Evolutionary conservation across 2,888 invertebrate species (phyloP).

Genomic region (Ophion ventricosus): DNA sequence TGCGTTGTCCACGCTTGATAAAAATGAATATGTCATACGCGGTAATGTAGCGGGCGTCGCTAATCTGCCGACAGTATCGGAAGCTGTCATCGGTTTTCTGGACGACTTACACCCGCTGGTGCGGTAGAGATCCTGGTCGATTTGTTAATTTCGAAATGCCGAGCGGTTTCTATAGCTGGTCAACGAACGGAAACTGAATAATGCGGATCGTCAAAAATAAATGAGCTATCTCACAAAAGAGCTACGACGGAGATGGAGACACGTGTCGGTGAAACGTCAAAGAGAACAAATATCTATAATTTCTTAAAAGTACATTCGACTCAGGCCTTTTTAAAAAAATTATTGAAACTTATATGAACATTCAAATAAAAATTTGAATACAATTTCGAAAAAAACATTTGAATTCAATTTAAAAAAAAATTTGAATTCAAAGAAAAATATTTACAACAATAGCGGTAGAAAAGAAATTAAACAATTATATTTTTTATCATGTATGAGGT

Average conservation of each 20-base stretch:
- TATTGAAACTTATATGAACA: neutral
- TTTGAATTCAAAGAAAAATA: too few species aligned
- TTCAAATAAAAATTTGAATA: neutral
- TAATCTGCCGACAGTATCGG: conserved; percentile 40
- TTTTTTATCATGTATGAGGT: too few species aligned
- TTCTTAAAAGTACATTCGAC: neutral
- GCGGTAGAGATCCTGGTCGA: conserved; percentile 9
- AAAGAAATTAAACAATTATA: too few species aligned
- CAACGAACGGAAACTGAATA: conserved; percentile 28
- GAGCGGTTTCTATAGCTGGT: conserved; percentile 34
- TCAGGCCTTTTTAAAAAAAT: neutral
- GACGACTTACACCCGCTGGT: neutral
- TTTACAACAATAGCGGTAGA: too few species aligned
- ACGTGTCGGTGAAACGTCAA: neutral
- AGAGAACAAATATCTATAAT: neutral
- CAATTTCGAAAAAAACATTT: too few species aligned
- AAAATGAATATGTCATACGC: conserved; percentile 30
- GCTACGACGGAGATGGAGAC: neutral
- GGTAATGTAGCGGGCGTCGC: conserved; percentile 37
- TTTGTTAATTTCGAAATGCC: conserved; percentile 54
- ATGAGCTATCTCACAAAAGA: neutral
- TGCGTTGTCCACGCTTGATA: conserved; percentile 28
- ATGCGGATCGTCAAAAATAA: neutral
- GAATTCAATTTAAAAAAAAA: too few species aligned
- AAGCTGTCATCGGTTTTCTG: conserved; percentile 42